phyloP scores from a whole-genome alignment of 1,140 invertebrate genomes.

The Halictus rubicundus region DNA sequence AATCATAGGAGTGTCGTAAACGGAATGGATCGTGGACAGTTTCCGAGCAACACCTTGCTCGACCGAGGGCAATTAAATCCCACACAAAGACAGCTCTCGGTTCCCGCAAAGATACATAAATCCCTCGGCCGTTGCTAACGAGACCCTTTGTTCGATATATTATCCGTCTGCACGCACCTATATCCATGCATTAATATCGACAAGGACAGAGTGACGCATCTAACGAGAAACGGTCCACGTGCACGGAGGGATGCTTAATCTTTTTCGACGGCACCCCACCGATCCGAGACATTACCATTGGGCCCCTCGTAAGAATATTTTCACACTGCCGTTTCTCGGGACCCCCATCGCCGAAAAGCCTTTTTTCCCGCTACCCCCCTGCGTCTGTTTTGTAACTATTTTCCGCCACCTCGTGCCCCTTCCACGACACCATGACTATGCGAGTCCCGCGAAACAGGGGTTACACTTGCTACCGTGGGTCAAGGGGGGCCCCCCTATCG shows the following conservation, averaged over 20 bases:
- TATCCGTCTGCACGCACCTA: constrained; percentile 29
- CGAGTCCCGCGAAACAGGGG: constrained; percentile 28
- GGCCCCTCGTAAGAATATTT: constrained; percentile 60
- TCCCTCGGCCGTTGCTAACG: constrained; percentile 27
- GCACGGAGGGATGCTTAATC: constrained; percentile 60
- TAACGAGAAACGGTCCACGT: constrained; percentile 59
- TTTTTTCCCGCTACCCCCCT: constrained; percentile 22
- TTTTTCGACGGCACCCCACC: constrained; percentile 47
- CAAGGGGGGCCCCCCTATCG: neutral
- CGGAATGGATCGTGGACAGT: neutral
- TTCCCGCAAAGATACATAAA: constrained; percentile 24
- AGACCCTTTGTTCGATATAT: constrained; percentile 41
- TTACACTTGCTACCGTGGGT: constrained; percentile 50
- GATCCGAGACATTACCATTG: constrained; percentile 40
- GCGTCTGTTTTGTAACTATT: constrained; percentile 67
- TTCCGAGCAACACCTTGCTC: constrained; percentile 5
- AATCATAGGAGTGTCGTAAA: constrained; percentile 8
- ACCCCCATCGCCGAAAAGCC: neutral
- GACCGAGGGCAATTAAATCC: constrained; percentile 20
- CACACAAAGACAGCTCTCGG: constrained; percentile 14
- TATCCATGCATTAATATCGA: constrained; percentile 57
- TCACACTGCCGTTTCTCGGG: constrained; percentile 51
- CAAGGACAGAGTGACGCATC: constrained; percentile 53
- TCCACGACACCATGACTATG: constrained; percentile 57
- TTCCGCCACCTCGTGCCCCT: constrained; percentile 59